Evolutionary conservation across 2,113 vertebrate species (phyloP).

Genomic region (Amazona guildingii): DNA sequence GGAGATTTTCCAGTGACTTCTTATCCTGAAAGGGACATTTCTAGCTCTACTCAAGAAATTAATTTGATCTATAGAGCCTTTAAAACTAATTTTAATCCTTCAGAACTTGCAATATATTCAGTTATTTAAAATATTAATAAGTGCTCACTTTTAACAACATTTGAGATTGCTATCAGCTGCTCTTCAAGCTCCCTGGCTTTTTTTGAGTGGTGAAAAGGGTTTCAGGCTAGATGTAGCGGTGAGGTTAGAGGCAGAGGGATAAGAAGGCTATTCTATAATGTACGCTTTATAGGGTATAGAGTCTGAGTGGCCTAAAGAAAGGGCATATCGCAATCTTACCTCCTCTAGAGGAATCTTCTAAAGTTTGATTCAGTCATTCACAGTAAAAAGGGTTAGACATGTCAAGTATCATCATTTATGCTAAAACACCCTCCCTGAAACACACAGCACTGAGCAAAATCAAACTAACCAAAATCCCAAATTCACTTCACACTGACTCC

Average conservation of each 20-base stretch:
- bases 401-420: background rate
- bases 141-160: slow-evolving; percentile 2
- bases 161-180: background rate
- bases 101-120: background rate
- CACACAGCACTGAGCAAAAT: background rate
- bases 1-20: slow-evolving; percentile 15
- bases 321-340: background rate
- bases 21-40: slow-evolving; percentile 1
- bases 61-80: slow-evolving; percentile 31
- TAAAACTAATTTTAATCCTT: slow-evolving; percentile 42
- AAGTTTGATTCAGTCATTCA: background rate
- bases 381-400: background rate
- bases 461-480: background rate
- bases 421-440: background rate
- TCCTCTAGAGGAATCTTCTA: background rate
- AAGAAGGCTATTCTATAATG: background rate
- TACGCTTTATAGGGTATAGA: background rate
- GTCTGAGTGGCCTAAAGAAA: background rate
- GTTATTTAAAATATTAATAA: slow-evolving; percentile 34
- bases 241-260: background rate
- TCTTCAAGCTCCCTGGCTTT: background rate
- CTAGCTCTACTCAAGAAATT: slow-evolving; percentile 19
- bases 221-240: background rate
- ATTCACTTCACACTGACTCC: background rate
- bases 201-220: background rate